Evolutionary conservation across 2,888 invertebrate species (phyloP).

Genomic region (Apoda limacodes): DNA sequence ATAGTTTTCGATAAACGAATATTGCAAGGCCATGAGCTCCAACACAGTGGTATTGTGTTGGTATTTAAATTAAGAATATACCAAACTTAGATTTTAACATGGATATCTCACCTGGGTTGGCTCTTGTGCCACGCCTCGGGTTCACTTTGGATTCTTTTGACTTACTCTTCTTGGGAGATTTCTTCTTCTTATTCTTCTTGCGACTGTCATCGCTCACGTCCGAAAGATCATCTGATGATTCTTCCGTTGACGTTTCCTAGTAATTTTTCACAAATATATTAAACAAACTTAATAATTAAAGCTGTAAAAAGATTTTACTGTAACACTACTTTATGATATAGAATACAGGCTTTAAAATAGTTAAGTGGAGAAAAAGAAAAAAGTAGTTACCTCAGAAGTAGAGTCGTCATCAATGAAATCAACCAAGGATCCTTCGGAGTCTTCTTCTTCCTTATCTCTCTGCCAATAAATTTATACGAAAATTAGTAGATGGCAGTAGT

Average conservation of each 20-base stretch:
- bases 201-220: conserved; percentile 54
- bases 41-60: too few relatives aligned
- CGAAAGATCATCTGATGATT: conserved; percentile 45
- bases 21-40: too few relatives aligned
- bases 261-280: not conserved
- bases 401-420: conserved; percentile 79
- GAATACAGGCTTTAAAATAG: conserved; percentile 6
- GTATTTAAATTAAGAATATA: too few relatives aligned
- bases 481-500: too few relatives aligned
- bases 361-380: not conserved
- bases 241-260: conserved; percentile 52
- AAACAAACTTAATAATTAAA: too few relatives aligned
- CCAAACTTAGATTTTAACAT: too few relatives aligned
- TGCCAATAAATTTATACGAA: too few relatives aligned
- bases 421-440: conserved; percentile 78
- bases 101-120: conserved; percentile 54
- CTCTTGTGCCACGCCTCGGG: conserved; percentile 54
- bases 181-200: conserved; percentile 58
- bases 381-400: conserved; percentile 44
- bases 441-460: conserved; percentile 67
- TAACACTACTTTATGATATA: too few relatives aligned
- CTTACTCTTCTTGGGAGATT: conserved; percentile 42
- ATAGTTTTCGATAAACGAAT: too few relatives aligned
- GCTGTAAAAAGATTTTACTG: too few relatives aligned
- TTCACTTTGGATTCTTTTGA: conserved; percentile 32